phyloP scores from a whole-genome alignment of 2,113 vertebrate genomes.

The Bagarius yarrelli region DNA sequence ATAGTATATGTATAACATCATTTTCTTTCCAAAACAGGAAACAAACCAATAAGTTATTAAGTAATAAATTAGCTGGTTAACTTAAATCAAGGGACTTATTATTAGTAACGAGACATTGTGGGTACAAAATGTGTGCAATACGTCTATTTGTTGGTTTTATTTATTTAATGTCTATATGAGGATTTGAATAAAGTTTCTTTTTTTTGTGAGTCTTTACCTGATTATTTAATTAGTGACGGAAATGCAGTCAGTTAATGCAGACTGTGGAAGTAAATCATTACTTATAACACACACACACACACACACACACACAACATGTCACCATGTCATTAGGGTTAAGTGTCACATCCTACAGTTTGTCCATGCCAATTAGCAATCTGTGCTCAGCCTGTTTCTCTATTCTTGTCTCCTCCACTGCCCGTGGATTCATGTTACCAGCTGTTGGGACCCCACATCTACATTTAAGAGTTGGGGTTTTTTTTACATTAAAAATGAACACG shows the following conservation, averaged over 20 bases:
- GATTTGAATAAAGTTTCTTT: background rate
- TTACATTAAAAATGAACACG: slow-evolving; percentile 47
- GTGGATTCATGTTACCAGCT: background rate
- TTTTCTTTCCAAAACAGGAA: no score
- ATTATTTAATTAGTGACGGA: background rate
- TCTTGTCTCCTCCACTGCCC: slow-evolving; percentile 31
- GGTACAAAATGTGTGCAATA: no score
- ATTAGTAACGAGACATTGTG: no score
- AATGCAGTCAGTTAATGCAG: background rate
- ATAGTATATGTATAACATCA: no score
- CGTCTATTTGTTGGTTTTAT: no score
- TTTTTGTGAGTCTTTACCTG: background rate
- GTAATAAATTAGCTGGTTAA: no score
- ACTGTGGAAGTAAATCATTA: background rate
- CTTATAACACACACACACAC: background rate
- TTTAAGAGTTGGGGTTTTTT: slow-evolving; percentile 7
- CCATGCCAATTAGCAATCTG: slow-evolving; percentile 43
- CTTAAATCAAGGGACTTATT: no score
- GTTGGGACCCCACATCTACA: background rate
- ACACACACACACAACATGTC: slow-evolving; percentile 1
- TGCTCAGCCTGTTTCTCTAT: slow-evolving; percentile 59
- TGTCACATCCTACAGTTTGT: slow-evolving; percentile 11
- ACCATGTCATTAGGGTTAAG: slow-evolving; percentile 8
- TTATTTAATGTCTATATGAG: no score
- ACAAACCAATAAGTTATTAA: no score